Evolutionary conservation across 2,888 invertebrate genomes (phyloP).

Genomic region (Caenorhabditis plicata): DNA sequence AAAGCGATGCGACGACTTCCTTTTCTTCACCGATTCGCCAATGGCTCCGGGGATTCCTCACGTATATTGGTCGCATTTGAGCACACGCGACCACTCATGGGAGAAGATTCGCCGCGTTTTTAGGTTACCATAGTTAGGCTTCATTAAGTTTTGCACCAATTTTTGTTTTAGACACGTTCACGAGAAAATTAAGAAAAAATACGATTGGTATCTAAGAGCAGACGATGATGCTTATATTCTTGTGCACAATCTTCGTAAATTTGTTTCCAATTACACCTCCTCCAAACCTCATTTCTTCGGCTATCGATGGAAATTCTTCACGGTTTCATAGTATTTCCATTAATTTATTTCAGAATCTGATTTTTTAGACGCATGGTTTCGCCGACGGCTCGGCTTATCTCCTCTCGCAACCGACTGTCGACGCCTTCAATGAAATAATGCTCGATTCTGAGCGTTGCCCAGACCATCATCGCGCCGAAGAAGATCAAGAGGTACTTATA

Average conservation of each 20-base stretch:
- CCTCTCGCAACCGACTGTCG: conserved; percentile 33
- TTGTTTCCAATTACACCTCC: conserved; percentile 38
- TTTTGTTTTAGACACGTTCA: conserved; percentile 30
- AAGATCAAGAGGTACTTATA: conserved; percentile 55
- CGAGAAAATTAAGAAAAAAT: conserved; percentile 34
- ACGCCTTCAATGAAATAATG: conserved; percentile 44
- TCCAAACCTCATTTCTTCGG: conserved; percentile 45
- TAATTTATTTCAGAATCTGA: neutral
- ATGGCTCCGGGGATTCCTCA: conserved; percentile 47
- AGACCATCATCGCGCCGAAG: conserved; percentile 56
- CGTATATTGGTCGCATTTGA: conserved; percentile 44
- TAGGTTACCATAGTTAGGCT: too few relatives aligned
- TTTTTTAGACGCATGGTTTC: conserved; percentile 41
- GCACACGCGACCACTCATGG: conserved; percentile 53
- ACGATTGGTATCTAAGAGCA: conserved; percentile 57
- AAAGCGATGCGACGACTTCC: conserved; percentile 46
- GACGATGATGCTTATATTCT: conserved; percentile 57
- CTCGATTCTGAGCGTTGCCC: conserved; percentile 47
- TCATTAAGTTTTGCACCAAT: neutral
- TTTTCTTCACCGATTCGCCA: conserved; percentile 54
- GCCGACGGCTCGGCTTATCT: conserved; percentile 55
- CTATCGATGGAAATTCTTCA: conserved; percentile 53
- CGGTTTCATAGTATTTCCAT: conserved; percentile 10
- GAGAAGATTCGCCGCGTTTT: conserved; percentile 55
- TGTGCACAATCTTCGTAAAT: conserved; percentile 48